Evolutionary conservation across 2,797 vertebrate species (phyloP), one percentile per base, ranked within the genome.

Genomic region (Alfaro cultratus): DNA sequence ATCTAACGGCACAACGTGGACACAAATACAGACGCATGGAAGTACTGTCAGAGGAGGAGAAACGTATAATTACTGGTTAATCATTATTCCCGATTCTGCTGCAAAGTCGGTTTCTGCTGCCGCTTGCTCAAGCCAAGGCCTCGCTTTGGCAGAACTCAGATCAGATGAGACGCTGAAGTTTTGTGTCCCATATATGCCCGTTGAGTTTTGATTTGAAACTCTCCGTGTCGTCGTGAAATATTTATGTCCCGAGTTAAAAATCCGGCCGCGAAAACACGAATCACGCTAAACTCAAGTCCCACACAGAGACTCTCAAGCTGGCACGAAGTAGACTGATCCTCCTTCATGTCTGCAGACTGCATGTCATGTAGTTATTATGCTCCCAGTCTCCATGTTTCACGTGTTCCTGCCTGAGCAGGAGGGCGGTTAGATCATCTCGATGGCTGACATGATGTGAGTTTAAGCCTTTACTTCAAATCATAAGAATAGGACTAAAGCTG

Each of bases 31-130:
- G 26, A 94, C 93, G 93, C 85, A 88, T 91, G 81, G 93, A 95
- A 95, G 96, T 94, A 95, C 72, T 81, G 83, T 78, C 87, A 86
- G 87, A 89, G 88, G 86, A 80, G 75, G 84, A 47, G 85, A 95
- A 95, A 94, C 92, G 92, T 94, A 88, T 88, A 94, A 95, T 95
- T 94, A 95, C 83, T 86, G 80, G 76, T 92, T 94, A 23, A 96
- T 95, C 94, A 93, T 84, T 85, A 91, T 83, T 77, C n/a, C 8
- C 75, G 86, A 91, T 90, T 90, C 79, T 89, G 83, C 75, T n/a
- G 78, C 84, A 85, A 90, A 93, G 90, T 91, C 89, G 91, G 88
- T 91, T 91, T 84, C 75, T 77, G 87, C 78, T 77, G 67, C 2
- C 49, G 8, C 49, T 80, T 23, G 41, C 85, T 71, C 85, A 89